Percentiles rank a stretch among this genome's conserved stretches.
Evolutionary conservation across 2,113 vertebrate genomes (phyloP).

Genomic region (Hydrolagus affinis): DNA sequence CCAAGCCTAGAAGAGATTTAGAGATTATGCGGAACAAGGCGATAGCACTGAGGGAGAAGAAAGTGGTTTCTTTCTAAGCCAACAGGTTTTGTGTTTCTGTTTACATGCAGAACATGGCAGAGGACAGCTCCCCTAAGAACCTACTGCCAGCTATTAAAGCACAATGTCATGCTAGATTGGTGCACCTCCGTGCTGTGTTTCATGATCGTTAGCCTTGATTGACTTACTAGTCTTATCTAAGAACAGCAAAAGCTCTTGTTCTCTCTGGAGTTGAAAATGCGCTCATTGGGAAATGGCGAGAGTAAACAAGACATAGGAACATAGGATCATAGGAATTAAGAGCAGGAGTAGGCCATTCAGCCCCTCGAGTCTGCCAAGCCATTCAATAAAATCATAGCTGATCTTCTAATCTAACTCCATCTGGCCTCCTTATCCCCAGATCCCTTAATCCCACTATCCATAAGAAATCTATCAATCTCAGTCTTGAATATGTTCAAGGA

Average conservation of each 20-base stretch:
- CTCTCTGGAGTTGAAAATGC: no score
- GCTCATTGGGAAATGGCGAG: no score
- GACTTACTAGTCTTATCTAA: background rate
- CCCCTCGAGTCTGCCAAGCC: no score
- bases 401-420: no score
- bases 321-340: no score
- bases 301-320: no score
- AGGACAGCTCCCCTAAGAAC: background rate
- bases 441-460: no score
- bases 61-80: conserved; percentile 35
- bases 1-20: conserved; percentile 36
- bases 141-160: background rate
- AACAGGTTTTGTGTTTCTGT: conserved; percentile 34
- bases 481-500: no score
- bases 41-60: conserved; percentile 36
- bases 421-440: no score
- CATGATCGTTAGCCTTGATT: conserved; percentile 1
- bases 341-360: no score
- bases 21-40: conserved; percentile 37
- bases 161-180: background rate
- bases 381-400: no score
- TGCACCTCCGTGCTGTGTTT: background rate
- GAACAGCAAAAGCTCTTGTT: background rate
- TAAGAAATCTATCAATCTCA: no score
- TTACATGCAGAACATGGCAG: background rate